Base-by-base conservation (phyloP, 2,888 invertebrate species). In the Megaustenia siamemsis region DNA sequence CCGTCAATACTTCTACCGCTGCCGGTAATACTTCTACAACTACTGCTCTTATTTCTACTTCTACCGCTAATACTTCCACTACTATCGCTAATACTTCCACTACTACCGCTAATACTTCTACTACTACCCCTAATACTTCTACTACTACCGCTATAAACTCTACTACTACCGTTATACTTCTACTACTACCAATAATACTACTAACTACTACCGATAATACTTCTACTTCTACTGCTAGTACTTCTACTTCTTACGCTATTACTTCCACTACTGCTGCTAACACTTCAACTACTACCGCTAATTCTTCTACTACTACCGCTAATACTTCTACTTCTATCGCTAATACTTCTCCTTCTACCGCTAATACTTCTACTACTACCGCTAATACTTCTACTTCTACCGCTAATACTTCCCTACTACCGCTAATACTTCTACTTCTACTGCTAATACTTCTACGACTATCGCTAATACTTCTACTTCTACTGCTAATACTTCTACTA, bases 121-220 rank as follows among this genome's bases (percentile, higher is more conserved):
- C 60, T 15, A 60, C 60, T 15, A 60, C 60, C 5, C 10, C 60
- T 15, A 60, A 5, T 15, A 60, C 60, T 15, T 18, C 60, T 18
- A 60, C 60, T 15, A 60, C 60, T 60, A 60, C 60, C 24, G 24
- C 60, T 60, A 60, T 5, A 18, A 60, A 10, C 24, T 24, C 60
- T 60, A 60, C n/a, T 15, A 60, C 60, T 60, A 60, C 60, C 6
- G 43, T 28, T 5, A 77, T 5, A 77, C 49, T 53, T 28, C 28
- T 53, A 56, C 49, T 53, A 77, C 49, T 53, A 77, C 32, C 53
- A 77, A 6, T 53, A 53, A 12, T 53, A 53, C 24, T 43, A 73
- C 43, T 43, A 73, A n/a, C 28, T 35, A 6, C 24, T 28, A 73
- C 38, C 24, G 35, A 12, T 28, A 73, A n/a, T 4, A 73, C 49